These are phyloP conservation scores for Montipora foliosa DNA, from an alignment of 64 coral and sea anemone genomes.

Conservation along the genomic window DNA sequence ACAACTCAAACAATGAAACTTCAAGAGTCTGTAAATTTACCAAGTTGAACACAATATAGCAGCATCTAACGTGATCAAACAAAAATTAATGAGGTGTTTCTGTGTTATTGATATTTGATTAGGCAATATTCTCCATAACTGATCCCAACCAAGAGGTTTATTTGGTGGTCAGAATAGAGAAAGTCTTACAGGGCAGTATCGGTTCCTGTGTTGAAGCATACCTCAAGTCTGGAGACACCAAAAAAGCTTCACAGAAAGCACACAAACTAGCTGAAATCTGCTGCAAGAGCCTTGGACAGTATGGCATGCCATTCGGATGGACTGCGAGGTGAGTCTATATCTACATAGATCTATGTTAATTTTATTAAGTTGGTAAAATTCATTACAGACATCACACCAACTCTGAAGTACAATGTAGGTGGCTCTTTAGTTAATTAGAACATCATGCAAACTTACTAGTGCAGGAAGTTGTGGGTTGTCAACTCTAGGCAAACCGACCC, in stretches of 20 bases:
- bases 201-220: not conserved
- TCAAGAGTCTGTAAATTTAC: too few relatives aligned
- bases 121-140: conserved; percentile 41
- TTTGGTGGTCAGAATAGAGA: conserved; percentile 92
- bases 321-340: conserved; percentile 76
- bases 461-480: too few relatives aligned
- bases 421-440: too few relatives aligned
- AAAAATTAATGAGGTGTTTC: too few relatives aligned
- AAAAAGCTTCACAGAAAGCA: conserved; percentile 81
- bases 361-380: too few relatives aligned
- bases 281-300: conserved; percentile 82
- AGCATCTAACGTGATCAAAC: too few relatives aligned
- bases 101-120: too few relatives aligned
- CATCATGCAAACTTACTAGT: too few relatives aligned
- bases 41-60: too few relatives aligned
- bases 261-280: conserved; percentile 91
- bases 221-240: conserved; percentile 92
- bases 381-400: not conserved
- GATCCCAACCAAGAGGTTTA: conserved; percentile 86
- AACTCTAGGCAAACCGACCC: too few relatives aligned
- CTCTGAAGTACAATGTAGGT: too few relatives aligned
- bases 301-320: conserved; percentile 94
- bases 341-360: not conserved
- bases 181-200: conserved; percentile 56
- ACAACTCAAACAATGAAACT: too few relatives aligned